Evolutionary conservation across 2,888 invertebrate species (phyloP), one percentile per base, ranked within the genome.

Genomic region (Himalopsyche tibetana): DNA sequence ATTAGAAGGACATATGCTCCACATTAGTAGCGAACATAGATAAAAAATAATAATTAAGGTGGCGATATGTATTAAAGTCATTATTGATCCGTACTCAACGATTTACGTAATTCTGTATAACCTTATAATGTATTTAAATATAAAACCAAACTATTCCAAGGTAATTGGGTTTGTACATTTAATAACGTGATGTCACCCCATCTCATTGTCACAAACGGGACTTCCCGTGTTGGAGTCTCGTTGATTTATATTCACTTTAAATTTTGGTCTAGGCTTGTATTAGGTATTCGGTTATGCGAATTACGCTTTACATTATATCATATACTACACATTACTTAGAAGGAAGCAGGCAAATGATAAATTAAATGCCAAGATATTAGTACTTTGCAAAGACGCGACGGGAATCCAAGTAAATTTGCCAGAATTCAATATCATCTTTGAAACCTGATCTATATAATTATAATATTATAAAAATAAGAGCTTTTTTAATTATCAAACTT

Each of bases 181-280:
- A 51, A 51, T 51, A 51, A 51, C 51, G 51, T 5, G 15, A 51
- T 51, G 51, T 51, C 51, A 51, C 63, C 63, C 63, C 4, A 19
- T 63, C 19, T 63, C 63, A 63, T 63, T 63, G 63, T 63, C 63
- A 63, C 63, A 63, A 63, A 19, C 63, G 63, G 63, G 2, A 51
- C 63, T 19, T 63, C 63, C 63, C 63, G 63, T 63, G n/a, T 63
- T 19, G 28, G 8, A 63, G 63, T 19, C 8, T 63, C 11, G 15
- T 19, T 63, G 63, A 63, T 63, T 63, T 63, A 63, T 63, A 63
- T 63, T 63, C 63, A 63, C 63, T 63, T 63, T 19, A 63, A 63
- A 19, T 63, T 63, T 63, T 19, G 63, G 63, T 63, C 63, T 63
- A 19, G 63, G 63, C 63, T 63, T 63, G 63, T 63, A 6, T 63